A percentile compares a stretch with the other conserved stretches of the same genome.
These are phyloP conservation scores for Epinephelus malabaricus DNA, from an alignment of 2,797 vertebrate genomes.

Conservation along the genomic window DNA sequence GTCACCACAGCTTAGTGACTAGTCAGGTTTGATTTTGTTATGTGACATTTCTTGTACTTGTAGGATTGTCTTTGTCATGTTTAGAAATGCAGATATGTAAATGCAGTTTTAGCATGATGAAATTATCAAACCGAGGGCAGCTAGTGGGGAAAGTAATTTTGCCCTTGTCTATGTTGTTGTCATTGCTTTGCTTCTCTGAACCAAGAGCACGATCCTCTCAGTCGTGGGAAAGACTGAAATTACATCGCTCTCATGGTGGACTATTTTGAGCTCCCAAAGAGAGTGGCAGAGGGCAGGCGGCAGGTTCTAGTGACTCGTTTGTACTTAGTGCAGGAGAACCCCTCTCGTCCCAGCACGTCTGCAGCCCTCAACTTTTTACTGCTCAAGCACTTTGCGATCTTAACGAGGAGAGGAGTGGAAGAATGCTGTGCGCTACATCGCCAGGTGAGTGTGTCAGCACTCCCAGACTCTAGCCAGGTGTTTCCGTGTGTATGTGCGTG, in stretches of 20 bases:
- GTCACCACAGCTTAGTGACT: constrained; percentile 63
- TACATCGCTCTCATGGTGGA: constrained; percentile 87
- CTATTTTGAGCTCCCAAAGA: constrained; percentile 89
- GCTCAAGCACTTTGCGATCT: constrained; percentile 61
- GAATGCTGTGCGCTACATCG: constrained; percentile 87
- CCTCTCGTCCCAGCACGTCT: constrained; percentile 74
- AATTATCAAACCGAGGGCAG: constrained; percentile 39
- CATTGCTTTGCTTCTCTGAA: constrained; percentile 69
- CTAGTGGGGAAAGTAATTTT: constrained; percentile 35
- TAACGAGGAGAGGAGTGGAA: constrained; percentile 78
- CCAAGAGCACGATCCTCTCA: constrained; percentile 72
- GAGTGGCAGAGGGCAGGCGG: constrained; percentile 87
- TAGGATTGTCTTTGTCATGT: constrained; percentile 16
- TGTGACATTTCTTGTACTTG: constrained; percentile 40
- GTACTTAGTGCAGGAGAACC: constrained; percentile 79
- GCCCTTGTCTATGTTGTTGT: constrained; percentile 72
- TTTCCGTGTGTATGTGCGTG: constrained; percentile 37
- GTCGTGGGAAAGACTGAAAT: constrained; percentile 91
- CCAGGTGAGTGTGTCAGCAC: constrained; percentile 83
- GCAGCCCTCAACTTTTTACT: constrained; percentile 70
- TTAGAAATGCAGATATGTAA: constrained; percentile 15
- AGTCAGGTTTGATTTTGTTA: constrained; percentile 61
- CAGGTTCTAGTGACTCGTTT: constrained; percentile 83
- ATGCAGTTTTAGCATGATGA: constrained; percentile 30
- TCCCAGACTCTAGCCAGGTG: constrained; percentile 71